These are phyloP conservation scores for Crenuchus spilurus DNA, from an alignment of 2,797 vertebrate genomes.

Conservation along the genomic window DNA sequence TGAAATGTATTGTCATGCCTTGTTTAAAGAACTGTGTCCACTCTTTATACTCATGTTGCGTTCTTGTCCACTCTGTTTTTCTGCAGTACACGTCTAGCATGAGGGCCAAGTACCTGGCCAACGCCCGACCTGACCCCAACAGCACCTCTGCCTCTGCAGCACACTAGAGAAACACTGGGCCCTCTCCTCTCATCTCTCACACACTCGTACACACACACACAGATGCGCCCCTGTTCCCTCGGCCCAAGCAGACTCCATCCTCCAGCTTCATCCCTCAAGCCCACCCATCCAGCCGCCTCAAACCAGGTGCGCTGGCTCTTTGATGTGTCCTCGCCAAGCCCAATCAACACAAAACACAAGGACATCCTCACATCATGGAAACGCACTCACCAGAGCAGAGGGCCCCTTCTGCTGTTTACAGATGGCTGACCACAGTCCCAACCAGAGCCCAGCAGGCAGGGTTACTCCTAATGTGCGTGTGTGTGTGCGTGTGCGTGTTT, in stretches of 20 bases:
- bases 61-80: slow-evolving; percentile 56
- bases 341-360: slow-evolving; percentile 46
- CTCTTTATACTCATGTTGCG: background rate
- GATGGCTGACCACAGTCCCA: slow-evolving; percentile 38
- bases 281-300: slow-evolving; percentile 32
- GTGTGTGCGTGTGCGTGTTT: background rate
- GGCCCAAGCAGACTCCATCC: slow-evolving; percentile 40
- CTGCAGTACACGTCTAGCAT: slow-evolving; percentile 98
- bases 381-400: slow-evolving; percentile 41
- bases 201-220: slow-evolving; percentile 1
- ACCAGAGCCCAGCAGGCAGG: slow-evolving; percentile 24
- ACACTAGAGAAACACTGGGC: slow-evolving; percentile 71
- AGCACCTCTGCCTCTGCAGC: slow-evolving; percentile 73
- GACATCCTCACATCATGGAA: slow-evolving; percentile 41
- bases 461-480: slow-evolving; percentile 1
- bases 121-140: slow-evolving; percentile 87
- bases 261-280: slow-evolving; percentile 56
- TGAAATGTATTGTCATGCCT: too few species aligned
- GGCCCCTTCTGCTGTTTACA: slow-evolving; percentile 41
- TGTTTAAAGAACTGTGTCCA: background rate
- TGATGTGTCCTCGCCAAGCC: slow-evolving; percentile 47
- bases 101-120: slow-evolving; percentile 99
- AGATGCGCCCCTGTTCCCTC: slow-evolving; percentile 33
- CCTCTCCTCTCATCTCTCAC: background rate
- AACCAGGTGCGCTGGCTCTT: slow-evolving; percentile 49